Evolutionary conservation across 2,797 vertebrate species (phyloP), one percentile per base, ranked within the genome.

Genomic region (Peromyscus attwateri): DNA sequence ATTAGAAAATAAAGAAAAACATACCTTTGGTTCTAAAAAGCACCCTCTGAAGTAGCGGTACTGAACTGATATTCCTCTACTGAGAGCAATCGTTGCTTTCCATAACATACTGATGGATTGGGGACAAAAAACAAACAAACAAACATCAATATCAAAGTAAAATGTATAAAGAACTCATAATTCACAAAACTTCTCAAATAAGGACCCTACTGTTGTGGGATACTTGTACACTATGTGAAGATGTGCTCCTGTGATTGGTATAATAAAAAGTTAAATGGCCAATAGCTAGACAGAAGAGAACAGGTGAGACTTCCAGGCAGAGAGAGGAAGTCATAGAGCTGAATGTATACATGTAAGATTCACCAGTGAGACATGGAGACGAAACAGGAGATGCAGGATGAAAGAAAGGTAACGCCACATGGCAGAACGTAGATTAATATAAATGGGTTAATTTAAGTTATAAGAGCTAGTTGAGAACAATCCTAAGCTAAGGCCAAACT

Each of bases 41-140:
- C 98, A 99, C 83, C 99, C 99, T 98, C 99, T 99, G 97, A 99
- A 99, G 98, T 99, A 99, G 49, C 99, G 99, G 98, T 99, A 99
- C 6, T 97, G 95, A 98, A 99, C 93, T 85, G 98, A 98, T 76
- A 97, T 95, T 96, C 99, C 99, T 98, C 95, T 98, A 5, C 98
- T 98, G 80, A 99, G 98, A 76, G 95, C 87, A 97, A 99, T 43
- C 0, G 98, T 98, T 94, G 98, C 95, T 94, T 98, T 99, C 99
- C 99, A 99, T 8, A 98, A 96, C 4, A 97, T 91, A 79, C 99
- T 99, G 98, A 11, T 7, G 70, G 76, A 10, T 29, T 43, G 5
- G 27, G 31, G 98, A 13, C 11, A 76, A 37, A 71, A 68, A 23
- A 40, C 40, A 43, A n/a, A 81, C 34, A 70, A 83, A 83, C 34